Evolutionary conservation across 2,113 vertebrate species (phyloP).

Genomic region (Sinocyclocheilus anshuiensis): DNA sequence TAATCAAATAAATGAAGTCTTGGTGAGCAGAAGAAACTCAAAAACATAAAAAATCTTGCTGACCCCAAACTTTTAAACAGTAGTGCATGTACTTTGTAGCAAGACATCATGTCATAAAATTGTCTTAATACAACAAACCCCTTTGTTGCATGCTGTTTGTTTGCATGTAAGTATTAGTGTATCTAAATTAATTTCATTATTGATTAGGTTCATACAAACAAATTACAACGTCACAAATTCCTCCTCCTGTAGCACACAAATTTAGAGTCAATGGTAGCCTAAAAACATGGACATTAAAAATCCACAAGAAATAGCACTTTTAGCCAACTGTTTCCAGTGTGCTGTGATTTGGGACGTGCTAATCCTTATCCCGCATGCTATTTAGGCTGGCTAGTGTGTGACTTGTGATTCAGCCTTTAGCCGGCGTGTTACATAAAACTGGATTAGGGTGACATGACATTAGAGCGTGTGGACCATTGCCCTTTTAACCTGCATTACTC

Average conservation of each 20-base stretch:
- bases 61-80: neutral
- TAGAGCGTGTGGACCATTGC: constrained; percentile 28
- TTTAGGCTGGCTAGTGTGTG: neutral
- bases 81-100: neutral
- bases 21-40: neutral
- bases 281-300: neutral
- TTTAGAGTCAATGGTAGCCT: neutral
- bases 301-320: neutral
- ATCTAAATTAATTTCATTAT: neutral
- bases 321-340: neutral
- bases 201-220: neutral
- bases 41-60: neutral
- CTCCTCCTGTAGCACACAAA: neutral
- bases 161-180: neutral
- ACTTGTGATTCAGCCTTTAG: neutral
- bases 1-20: neutral
- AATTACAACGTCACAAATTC: neutral
- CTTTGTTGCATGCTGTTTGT: neutral
- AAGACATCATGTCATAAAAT: neutral
- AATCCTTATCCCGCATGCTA: neutral
- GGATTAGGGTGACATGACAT: constrained; percentile 9
- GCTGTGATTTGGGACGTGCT: constrained; percentile 13
- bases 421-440: neutral
- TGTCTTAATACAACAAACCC: neutral
- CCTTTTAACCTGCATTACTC: constrained; percentile 25